Conservation (phyloP, 2,113 vertebrate genomes). For the Centropus bengalensis region DNA sequence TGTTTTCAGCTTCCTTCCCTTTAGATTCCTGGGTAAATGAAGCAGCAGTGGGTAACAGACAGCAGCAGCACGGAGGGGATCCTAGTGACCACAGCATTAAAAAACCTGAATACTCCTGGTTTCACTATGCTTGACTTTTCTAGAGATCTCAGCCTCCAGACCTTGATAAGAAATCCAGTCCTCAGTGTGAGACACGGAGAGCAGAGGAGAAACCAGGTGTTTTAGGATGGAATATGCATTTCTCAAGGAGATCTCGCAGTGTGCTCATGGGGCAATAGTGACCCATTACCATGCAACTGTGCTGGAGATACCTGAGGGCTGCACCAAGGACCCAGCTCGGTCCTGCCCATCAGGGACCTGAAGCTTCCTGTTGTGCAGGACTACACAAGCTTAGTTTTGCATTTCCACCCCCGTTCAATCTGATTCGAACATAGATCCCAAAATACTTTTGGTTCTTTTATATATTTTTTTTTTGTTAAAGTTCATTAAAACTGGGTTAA, state of each 20-base stretch:
- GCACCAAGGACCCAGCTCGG: neutral
- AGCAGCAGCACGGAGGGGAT: neutral
- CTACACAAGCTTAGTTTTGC: neutral
- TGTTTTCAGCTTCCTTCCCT: neutral
- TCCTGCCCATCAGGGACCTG: rapidly evolving
- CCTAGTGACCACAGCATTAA: neutral
- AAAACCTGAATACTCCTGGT: neutral
- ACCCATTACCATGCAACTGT: neutral
- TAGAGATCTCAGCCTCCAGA: neutral
- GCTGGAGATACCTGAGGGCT: neutral
- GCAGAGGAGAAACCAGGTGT: neutral
- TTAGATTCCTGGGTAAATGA: neutral
- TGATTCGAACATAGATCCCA: neutral
- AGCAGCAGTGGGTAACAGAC: neutral
- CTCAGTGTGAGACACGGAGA: neutral
- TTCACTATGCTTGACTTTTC: neutral
- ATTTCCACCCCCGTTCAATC: neutral
- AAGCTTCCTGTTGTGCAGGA: neutral
- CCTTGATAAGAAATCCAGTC: neutral
- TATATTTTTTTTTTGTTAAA: neutral
- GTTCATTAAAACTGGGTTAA: neutral
- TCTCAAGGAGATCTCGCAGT: neutral
- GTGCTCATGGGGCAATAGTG: neutral
- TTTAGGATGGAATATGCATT: neutral
- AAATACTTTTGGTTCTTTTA: neutral